Conservation (phyloP, 2,113 vertebrate genomes). For the Nyctereutes procyonoides region DNA sequence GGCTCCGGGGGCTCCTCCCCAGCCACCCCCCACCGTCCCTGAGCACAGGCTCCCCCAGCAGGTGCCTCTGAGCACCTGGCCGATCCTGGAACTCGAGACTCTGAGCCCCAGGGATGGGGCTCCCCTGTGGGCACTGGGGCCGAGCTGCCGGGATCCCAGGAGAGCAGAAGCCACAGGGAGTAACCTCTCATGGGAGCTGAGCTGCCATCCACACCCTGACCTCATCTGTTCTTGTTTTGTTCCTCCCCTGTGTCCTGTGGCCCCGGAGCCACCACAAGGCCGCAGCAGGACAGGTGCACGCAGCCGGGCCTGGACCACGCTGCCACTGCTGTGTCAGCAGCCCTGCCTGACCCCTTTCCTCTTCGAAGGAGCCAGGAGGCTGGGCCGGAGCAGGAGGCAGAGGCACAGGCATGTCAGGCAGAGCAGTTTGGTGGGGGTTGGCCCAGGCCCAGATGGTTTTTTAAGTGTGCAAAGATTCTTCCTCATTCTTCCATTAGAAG, state of each 20-base stretch:
- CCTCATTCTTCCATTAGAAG: too few relatives aligned
- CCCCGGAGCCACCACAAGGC: not conserved
- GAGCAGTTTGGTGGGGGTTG: not conserved
- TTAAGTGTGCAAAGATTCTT: too few relatives aligned
- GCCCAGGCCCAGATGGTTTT: too few relatives aligned
- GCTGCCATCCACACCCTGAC: not conserved
- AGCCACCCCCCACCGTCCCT: not conserved
- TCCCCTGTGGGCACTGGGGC: not conserved
- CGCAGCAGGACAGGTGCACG: accelerated
- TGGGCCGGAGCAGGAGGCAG: not conserved
- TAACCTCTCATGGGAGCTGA: not conserved
- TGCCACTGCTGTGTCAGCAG: not conserved
- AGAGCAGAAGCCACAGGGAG: not conserved
- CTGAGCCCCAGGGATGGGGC: not conserved
- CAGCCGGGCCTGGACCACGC: not conserved
- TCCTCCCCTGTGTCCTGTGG: not conserved
- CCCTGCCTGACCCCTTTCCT: not conserved
- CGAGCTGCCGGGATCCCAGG: not conserved
- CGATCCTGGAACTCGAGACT: not conserved
- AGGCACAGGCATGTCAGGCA: not conserved
- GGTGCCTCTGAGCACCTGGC: not conserved
- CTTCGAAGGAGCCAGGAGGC: not conserved
- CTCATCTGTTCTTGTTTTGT: not conserved
- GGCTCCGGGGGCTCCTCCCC: not conserved
- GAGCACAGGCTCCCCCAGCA: not conserved